Evolutionary conservation across 2,797 vertebrate genomes (phyloP).

Genomic region (Meda fulgida): DNA sequence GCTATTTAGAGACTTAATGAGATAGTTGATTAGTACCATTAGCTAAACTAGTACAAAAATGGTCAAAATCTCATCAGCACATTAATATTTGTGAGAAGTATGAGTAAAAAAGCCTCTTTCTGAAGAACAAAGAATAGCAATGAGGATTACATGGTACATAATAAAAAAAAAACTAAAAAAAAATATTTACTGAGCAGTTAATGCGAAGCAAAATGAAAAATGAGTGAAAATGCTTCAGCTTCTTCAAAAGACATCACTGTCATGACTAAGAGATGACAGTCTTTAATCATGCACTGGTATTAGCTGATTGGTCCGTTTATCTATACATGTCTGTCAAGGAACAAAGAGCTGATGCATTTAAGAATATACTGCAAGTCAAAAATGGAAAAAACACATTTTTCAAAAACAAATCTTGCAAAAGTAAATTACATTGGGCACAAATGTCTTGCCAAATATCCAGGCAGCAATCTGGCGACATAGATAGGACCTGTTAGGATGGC

Average conservation of each 20-base stretch:
- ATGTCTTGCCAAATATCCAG: constrained; percentile 14
- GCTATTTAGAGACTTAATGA: background rate
- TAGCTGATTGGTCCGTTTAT: background rate
- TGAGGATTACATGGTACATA: background rate
- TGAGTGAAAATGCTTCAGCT: constrained; percentile 33
- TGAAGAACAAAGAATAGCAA: constrained; percentile 10
- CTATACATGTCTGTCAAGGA: background rate
- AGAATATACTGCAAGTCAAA: background rate
- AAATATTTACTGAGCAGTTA: background rate
- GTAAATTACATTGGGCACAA: background rate
- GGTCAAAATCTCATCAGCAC: background rate
- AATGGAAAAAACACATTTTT: background rate
- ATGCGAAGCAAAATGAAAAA: background rate
- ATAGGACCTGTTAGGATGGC: background rate
- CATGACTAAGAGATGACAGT: background rate
- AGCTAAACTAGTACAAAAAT: background rate
- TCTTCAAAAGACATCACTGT: constrained; percentile 32
- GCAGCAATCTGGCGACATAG: background rate
- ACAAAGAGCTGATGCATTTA: constrained; percentile 39
- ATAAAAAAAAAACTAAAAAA: no score
- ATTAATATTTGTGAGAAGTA: background rate
- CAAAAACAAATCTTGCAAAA: background rate
- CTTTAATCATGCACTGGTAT: constrained; percentile 23
- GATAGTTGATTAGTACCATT: constrained; percentile 8
- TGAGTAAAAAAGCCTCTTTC: constrained; percentile 17